A percentile compares a stretch with the other conserved stretches of the same genome.
These are phyloP conservation scores for Chydorus sphaericus DNA, from an alignment of 2,888 invertebrate genomes.

Conservation along the genomic window DNA sequence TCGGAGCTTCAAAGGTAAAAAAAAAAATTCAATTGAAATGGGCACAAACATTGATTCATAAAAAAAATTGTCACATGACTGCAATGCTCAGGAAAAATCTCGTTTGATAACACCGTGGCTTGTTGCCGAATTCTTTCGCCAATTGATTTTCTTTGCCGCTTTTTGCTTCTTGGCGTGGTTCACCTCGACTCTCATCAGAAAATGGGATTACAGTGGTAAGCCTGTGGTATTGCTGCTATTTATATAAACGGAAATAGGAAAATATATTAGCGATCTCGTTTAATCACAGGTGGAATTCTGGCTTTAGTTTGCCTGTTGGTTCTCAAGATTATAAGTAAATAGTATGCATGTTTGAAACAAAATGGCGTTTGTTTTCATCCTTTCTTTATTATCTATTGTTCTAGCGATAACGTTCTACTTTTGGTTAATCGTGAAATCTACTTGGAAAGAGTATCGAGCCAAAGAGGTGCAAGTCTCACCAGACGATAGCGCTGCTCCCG, in stretches of 20 bases:
- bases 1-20: slow-evolving; percentile 4
- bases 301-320: too few species aligned
- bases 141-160: not conserved
- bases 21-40: not conserved
- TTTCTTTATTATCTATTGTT: not conserved
- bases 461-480: not conserved
- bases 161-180: not conserved
- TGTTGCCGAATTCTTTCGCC: slow-evolving; percentile 14
- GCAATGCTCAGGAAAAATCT: not conserved
- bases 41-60: not conserved
- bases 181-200: not conserved
- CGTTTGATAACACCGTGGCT: slow-evolving; percentile 15
- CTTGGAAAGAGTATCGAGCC: not conserved
- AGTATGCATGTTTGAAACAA: too few species aligned
- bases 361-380: too few species aligned
- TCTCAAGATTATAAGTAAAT: too few species aligned
- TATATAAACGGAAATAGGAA: not conserved
- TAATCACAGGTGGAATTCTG: not conserved
- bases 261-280: not conserved
- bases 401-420: slow-evolving; percentile 1
- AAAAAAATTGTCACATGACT: not conserved
- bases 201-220: too few species aligned
- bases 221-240: too few species aligned
- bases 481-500: too few species aligned
- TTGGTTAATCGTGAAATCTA: not conserved